Percentiles rank a stretch among this genome's conserved stretches.
Conservation (phyloP, 2,113 vertebrate genomes). For the human (Homo sapiens) region DNA sequence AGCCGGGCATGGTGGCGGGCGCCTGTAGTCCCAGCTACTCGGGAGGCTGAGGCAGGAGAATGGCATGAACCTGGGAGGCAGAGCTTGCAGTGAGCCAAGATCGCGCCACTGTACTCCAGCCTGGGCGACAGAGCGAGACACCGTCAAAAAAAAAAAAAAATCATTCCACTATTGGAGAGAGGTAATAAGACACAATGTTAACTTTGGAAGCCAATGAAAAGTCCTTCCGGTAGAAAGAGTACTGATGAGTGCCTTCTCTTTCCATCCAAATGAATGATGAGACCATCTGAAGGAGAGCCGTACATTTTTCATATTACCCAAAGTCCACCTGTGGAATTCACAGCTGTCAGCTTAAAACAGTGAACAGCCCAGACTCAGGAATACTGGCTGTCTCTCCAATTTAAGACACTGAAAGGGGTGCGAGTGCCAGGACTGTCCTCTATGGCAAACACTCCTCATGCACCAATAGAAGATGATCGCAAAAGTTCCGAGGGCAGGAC, state of each 20-base stretch:
- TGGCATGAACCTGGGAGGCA: too few species aligned
- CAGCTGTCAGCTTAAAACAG: slow-evolving; percentile 1
- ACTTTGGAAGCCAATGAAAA: neutral
- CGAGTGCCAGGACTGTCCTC: neutral
- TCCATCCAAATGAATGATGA: neutral
- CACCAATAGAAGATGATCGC: neutral
- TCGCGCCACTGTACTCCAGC: too few species aligned
- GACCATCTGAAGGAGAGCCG: neutral
- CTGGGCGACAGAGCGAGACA: too few species aligned
- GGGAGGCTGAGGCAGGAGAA: too few species aligned
- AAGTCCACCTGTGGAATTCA: slow-evolving; percentile 24
- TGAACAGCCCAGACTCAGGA: slow-evolving; percentile 26
- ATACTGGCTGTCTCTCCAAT: neutral
- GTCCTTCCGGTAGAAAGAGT: neutral
- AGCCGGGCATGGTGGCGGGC: too few species aligned
- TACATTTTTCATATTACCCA: neutral
- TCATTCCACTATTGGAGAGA: neutral
- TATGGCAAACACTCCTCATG: neutral
- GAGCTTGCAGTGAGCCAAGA: too few species aligned
- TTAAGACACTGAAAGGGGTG: neutral
- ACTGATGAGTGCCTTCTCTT: neutral
- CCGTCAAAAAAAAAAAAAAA: neutral
- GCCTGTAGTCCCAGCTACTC: too few species aligned
- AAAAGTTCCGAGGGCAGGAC: neutral
- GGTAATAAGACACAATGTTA: neutral